Conservation (phyloP, 2,113 vertebrate species). For the Otolemur garnettii region DNA sequence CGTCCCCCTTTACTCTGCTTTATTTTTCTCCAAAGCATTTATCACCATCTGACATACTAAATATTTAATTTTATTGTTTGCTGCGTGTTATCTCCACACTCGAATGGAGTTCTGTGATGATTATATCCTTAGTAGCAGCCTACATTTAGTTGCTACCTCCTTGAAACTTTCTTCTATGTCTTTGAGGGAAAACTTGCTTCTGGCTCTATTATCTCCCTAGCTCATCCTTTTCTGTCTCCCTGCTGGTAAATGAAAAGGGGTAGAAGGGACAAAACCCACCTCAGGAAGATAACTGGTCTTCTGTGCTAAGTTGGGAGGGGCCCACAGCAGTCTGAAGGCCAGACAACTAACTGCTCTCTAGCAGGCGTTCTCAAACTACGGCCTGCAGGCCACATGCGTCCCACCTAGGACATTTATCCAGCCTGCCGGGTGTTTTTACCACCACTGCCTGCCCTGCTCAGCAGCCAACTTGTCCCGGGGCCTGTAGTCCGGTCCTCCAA, state of each 20-base stretch:
- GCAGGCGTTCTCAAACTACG: too few relatives aligned
- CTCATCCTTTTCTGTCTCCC: background rate
- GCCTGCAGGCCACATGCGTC: too few relatives aligned
- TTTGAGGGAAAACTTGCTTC: background rate
- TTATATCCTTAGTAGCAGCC: background rate
- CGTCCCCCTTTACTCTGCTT: background rate
- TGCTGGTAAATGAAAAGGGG: slow-evolving; percentile 25
- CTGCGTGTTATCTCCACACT: background rate
- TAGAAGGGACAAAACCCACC: background rate
- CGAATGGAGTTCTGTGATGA: background rate
- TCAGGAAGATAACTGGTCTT: slow-evolving; percentile 10
- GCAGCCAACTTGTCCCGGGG: too few relatives aligned
- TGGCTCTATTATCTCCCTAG: background rate
- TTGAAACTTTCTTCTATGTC: background rate
- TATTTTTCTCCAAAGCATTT: slow-evolving; percentile 5
- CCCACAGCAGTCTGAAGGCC: background rate
- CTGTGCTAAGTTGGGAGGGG: background rate
- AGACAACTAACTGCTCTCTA: background rate
- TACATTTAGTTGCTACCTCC: background rate
- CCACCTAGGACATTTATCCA: too few relatives aligned
- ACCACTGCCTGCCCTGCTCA: too few relatives aligned
- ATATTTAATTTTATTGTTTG: background rate
- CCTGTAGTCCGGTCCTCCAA: too few relatives aligned
- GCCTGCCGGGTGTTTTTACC: too few relatives aligned
- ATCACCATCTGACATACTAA: slow-evolving; percentile 2